Conservation (phyloP, 2,113 vertebrate genomes). For the Aythya baeri region DNA sequence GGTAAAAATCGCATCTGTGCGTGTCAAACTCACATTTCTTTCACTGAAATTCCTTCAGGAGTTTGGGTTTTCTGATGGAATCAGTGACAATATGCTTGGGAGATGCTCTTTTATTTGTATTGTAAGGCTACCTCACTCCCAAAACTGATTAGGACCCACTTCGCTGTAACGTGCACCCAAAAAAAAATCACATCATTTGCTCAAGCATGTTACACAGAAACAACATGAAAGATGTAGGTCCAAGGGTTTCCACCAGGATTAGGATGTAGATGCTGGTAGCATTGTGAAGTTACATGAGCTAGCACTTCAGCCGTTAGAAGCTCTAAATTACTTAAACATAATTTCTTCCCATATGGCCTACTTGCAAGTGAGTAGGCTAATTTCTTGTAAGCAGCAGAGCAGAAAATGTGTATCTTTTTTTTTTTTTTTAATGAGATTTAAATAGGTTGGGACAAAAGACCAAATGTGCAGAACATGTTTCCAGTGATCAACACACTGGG, state of each 20-base stretch:
- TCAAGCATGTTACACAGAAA: not conserved
- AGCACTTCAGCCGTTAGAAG: not conserved
- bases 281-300: not conserved
- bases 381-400: not conserved
- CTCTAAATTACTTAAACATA: not conserved
- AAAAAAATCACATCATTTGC: not conserved
- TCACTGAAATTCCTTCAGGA: not conserved
- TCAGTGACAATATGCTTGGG: not conserved
- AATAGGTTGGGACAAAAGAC: not conserved
- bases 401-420: not conserved
- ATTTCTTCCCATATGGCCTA: not conserved
- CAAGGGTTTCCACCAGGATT: not conserved
- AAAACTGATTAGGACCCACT: not conserved
- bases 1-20: not conserved
- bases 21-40: accelerated
- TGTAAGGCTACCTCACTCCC: not conserved
- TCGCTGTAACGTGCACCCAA: not conserved
- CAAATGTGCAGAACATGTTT: accelerated
- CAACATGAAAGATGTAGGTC: not conserved
- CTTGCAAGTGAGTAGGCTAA: not conserved
- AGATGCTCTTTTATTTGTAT: not conserved
- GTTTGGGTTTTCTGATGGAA: slow-evolving; percentile 1
- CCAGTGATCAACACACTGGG: not conserved
- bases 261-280: not conserved
- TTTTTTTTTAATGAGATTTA: not conserved